phyloP scores from a whole-genome alignment of 2,113 vertebrate species.

The Amphiprion percula region DNA sequence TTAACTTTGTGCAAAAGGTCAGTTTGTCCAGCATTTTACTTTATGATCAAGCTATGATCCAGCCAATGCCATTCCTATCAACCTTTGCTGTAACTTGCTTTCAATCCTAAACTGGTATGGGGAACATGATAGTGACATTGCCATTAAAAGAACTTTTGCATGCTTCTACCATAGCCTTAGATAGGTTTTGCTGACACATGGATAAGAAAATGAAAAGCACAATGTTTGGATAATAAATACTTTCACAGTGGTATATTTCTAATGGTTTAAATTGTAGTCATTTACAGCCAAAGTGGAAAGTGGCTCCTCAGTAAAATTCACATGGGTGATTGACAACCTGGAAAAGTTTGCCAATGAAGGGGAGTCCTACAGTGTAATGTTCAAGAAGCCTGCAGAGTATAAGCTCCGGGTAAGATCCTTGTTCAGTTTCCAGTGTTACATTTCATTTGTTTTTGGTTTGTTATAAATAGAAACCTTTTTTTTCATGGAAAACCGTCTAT shows the following conservation, averaged over 20 bases:
- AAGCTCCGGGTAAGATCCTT: conserved; percentile 74
- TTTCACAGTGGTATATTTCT: background rate
- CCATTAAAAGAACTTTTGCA: too few species aligned
- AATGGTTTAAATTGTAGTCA: conserved; percentile 56
- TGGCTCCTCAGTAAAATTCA: conserved; percentile 84
- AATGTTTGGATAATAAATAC: too few species aligned
- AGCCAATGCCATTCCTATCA: too few species aligned
- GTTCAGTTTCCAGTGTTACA: background rate
- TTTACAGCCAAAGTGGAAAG: conserved; percentile 78
- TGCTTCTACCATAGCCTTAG: too few species aligned
- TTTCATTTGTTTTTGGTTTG: background rate
- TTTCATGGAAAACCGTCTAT: background rate
- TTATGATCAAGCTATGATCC: too few species aligned
- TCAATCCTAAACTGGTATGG: too few species aligned
- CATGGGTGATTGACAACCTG: conserved; percentile 83
- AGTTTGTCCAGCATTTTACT: too few species aligned
- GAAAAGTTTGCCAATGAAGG: conserved; percentile 76
- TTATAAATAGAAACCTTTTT: background rate
- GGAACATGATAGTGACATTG: too few species aligned
- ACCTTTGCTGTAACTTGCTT: too few species aligned
- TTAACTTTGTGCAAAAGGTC: too few species aligned
- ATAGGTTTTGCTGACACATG: too few species aligned
- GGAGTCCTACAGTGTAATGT: conserved; percentile 78
- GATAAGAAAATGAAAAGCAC: too few species aligned
- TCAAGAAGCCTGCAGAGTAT: conserved; percentile 81